A percentile compares a stretch with the other conserved stretches of the same genome.
Evolutionary conservation across 2,113 vertebrate genomes (phyloP).

Genomic region (Stomatorhinus ivindoensis): DNA sequence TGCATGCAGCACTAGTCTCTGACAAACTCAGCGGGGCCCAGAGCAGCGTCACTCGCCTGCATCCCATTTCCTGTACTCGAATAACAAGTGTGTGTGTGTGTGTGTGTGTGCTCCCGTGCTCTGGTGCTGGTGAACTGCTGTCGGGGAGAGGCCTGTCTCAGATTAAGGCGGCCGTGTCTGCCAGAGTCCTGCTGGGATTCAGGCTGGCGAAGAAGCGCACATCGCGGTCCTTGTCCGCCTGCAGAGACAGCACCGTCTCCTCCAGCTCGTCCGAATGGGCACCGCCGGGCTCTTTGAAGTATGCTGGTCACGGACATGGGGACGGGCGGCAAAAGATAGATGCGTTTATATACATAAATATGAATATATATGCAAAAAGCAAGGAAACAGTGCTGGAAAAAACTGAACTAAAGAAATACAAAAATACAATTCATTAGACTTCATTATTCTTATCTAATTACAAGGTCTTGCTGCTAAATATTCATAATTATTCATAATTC

Average conservation of each 20-base stretch:
- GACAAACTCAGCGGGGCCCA: neutral
- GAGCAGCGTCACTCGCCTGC: neutral
- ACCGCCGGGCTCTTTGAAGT: conserved; percentile 78
- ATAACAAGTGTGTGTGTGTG: neutral
- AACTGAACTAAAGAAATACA: neutral
- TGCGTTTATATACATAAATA: neutral
- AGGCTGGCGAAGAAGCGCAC: conserved; percentile 78
- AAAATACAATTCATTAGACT: neutral
- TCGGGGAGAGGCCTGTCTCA: conserved; percentile 31
- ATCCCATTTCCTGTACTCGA: neutral
- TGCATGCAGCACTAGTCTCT: neutral
- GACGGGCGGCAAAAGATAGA: neutral
- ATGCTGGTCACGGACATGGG: conserved; percentile 48
- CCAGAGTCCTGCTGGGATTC: conserved; percentile 59
- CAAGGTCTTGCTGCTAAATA: neutral
- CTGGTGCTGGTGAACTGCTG: conserved; percentile 52
- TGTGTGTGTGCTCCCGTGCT: conserved; percentile 17
- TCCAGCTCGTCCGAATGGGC: conserved; percentile 77
- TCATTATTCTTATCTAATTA: neutral
- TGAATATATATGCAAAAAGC: neutral
- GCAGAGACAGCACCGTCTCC: conserved; percentile 71
- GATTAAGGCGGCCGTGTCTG: conserved; percentile 56
- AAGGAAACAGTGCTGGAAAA: neutral
- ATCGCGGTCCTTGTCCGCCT: conserved; percentile 78
- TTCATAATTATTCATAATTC: neutral